Percentiles rank a stretch among this genome's conserved stretches.
These are phyloP conservation scores for Solenodon paradoxus DNA, from an alignment of 2,113 vertebrate genomes.

Conservation along the genomic window DNA sequence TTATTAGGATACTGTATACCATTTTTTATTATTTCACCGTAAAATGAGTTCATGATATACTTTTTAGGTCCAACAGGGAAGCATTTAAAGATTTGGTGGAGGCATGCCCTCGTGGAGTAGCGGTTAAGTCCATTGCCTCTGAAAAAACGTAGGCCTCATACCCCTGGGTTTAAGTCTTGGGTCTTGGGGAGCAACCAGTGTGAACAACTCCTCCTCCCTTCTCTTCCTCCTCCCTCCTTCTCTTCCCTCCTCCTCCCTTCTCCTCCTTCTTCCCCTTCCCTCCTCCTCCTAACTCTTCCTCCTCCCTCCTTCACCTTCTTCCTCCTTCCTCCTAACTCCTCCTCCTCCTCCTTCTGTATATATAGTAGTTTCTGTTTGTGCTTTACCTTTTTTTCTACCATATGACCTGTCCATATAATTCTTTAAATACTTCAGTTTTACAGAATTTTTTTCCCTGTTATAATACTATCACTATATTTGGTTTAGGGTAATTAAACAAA, in stretches of 20 bases:
- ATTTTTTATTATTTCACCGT: not conserved
- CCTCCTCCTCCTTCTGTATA: not conserved
- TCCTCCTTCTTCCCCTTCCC: too few species aligned
- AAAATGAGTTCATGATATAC: not conserved
- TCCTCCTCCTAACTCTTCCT: too few species aligned
- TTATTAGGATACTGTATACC: not conserved
- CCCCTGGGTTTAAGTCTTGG: too few species aligned
- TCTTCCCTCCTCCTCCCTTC: too few species aligned
- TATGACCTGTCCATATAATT: not conserved
- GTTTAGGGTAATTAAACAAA: not conserved
- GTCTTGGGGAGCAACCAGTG: too few species aligned
- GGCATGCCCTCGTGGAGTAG: too few species aligned
- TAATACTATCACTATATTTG: not conserved
- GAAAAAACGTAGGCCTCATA: too few species aligned
- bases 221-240: too few species aligned
- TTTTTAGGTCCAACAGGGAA: not conserved
- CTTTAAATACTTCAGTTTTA: not conserved
- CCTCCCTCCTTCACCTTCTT: too few species aligned
- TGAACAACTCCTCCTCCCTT: too few species aligned
- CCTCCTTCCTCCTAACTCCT: too few species aligned
- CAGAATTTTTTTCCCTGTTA: not conserved
- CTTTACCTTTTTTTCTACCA: not conserved
- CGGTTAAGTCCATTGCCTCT: too few species aligned
- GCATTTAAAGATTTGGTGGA: not conserved
- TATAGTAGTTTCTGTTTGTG: not conserved